Percentiles rank a stretch among this genome's conserved stretches.
phyloP scores from a whole-genome alignment of 1,140 invertebrate genomes.

The Drosophila bocki region DNA sequence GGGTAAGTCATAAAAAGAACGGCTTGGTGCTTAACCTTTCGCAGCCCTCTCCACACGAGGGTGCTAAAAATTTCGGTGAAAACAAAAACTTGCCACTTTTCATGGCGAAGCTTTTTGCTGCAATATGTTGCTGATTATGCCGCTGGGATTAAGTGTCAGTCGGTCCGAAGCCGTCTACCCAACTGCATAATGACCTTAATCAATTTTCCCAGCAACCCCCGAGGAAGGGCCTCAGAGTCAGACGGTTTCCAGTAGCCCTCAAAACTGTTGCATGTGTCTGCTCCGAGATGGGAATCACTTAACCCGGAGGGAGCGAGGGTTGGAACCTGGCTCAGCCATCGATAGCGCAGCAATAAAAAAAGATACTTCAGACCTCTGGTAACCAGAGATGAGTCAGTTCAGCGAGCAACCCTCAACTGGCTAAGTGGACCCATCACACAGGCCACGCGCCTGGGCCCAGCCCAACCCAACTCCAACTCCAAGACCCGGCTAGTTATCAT shows the following conservation, averaged over 20 bases:
- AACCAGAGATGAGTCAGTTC: constrained; percentile 60
- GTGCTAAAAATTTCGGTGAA: constrained; percentile 66
- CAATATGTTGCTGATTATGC: constrained; percentile 83
- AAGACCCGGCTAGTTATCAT: constrained; percentile 35
- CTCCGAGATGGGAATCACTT: constrained; percentile 31
- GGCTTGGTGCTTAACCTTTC: constrained; percentile 62
- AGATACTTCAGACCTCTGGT: constrained; percentile 44
- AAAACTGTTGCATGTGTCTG: constrained; percentile 69
- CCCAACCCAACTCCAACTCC: constrained; percentile 11
- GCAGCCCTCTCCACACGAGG: constrained; percentile 19
- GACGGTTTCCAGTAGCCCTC: constrained; percentile 26
- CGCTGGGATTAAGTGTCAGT: constrained; percentile 82
- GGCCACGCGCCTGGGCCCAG: constrained; percentile 31
- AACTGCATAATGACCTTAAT: constrained; percentile 83
- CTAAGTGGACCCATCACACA: constrained; percentile 51
- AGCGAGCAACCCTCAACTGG: constrained; percentile 39
- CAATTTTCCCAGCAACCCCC: constrained; percentile 73
- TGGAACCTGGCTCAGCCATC: constrained; percentile 33
- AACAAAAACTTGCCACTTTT: constrained; percentile 62
- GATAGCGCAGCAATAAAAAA: constrained; percentile 74
- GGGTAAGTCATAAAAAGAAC: constrained; percentile 76
- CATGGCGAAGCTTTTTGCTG: constrained; percentile 74
- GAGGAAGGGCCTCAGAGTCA: background rate
- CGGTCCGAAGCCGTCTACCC: constrained; percentile 42
- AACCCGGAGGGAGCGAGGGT: constrained; percentile 17